Percentiles rank a stretch among this genome's conserved stretches.
These are phyloP conservation scores for Petrocephalus zakoni DNA, from an alignment of 2,113 vertebrate genomes.

Conservation along the genomic window DNA sequence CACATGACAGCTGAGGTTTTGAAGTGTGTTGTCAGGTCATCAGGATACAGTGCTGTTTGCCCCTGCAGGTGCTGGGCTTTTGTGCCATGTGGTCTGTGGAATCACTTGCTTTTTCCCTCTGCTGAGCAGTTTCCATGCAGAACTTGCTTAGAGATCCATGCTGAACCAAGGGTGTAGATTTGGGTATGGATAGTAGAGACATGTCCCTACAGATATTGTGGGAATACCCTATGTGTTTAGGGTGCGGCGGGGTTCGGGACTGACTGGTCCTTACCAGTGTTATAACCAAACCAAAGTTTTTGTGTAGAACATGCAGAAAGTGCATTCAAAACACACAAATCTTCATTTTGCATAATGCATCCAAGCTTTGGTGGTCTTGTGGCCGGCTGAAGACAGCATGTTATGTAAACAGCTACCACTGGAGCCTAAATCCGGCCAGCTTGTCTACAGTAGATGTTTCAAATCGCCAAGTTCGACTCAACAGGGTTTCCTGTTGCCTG, in stretches of 20 bases:
- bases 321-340: neutral
- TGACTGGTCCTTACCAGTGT: neutral
- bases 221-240: neutral
- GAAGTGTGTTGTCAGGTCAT: neutral
- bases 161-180: neutral
- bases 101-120: neutral
- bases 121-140: neutral
- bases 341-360: neutral
- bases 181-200: neutral
- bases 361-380: neutral
- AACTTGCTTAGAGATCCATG: neutral
- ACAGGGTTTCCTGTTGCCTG: neutral
- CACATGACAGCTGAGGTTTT: conserved; percentile 5
- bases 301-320: neutral
- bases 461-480: neutral
- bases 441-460: neutral
- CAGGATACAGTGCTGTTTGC: neutral
- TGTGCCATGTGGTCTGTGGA: neutral
- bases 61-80: neutral
- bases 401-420: neutral
- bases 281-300: neutral
- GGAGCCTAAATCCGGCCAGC: neutral
- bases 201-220: neutral
- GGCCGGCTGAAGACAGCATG: neutral
- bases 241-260: neutral